Conservation (phyloP, 2,797 vertebrate genomes). For the Microctenopoma steveboyesi region DNA sequence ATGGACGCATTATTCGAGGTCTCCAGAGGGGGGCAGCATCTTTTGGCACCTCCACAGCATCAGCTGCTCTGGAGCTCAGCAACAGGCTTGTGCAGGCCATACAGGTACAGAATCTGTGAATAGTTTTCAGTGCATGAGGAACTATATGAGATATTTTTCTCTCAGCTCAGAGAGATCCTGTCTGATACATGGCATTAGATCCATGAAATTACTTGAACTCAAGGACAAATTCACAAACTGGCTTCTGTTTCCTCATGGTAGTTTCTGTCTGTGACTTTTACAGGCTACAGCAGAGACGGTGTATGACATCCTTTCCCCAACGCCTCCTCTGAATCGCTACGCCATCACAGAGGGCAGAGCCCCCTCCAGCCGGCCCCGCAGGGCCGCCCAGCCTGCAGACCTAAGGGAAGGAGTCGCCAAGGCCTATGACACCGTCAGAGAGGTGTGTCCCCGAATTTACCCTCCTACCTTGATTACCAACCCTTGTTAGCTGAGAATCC, state of each 20-base stretch:
- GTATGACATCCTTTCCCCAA: slow-evolving; percentile 94
- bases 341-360: slow-evolving; percentile 86
- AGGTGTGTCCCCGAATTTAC: slow-evolving; percentile 76
- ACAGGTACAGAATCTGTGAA: slow-evolving; percentile 80
- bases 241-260: not conserved
- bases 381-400: slow-evolving; percentile 89
- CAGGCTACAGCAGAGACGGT: slow-evolving; percentile 94
- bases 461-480: not conserved
- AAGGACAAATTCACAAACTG: too few species aligned
- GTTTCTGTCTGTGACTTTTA: slow-evolving; percentile 1
- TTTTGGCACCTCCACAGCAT: slow-evolving; percentile 93
- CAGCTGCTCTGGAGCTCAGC: slow-evolving; percentile 93
- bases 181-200: too few species aligned
- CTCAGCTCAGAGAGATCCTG: too few species aligned
- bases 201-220: too few species aligned
- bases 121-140: too few species aligned
- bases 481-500: not conserved
- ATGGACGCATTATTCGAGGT: slow-evolving; percentile 93
- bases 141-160: too few species aligned
- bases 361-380: slow-evolving; percentile 76
- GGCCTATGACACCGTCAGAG: slow-evolving; percentile 92
- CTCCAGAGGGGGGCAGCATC: slow-evolving; percentile 93
- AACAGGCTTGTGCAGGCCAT: slow-evolving; percentile 96
- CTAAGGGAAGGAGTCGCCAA: slow-evolving; percentile 93
- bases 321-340: slow-evolving; percentile 85